Conservation (phyloP, 2,113 vertebrate species). For the Ibidorhyncha struthersii region DNA sequence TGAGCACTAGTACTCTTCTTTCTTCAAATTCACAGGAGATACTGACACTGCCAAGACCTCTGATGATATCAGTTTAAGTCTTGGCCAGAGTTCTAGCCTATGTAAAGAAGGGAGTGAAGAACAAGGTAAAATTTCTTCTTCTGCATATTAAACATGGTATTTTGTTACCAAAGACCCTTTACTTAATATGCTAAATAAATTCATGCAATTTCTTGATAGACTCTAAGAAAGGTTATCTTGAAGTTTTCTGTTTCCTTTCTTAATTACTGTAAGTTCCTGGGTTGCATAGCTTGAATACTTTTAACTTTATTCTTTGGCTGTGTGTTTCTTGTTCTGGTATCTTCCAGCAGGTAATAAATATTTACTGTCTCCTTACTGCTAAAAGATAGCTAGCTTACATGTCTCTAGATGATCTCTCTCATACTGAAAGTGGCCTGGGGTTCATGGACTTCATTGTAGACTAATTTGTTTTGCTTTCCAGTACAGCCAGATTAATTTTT, state of each 20-base stretch:
- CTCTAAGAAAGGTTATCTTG: background rate
- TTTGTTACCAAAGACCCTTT: background rate
- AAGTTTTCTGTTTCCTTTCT: background rate
- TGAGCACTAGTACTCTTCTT: slow-evolving; percentile 8
- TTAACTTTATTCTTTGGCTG: background rate
- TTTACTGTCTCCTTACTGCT: background rate
- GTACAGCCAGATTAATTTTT: background rate
- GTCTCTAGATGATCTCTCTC: background rate
- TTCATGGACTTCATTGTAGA: background rate
- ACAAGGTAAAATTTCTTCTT: slow-evolving; percentile 82
- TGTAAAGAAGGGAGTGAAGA: slow-evolving; percentile 91
- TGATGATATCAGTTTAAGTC: slow-evolving; percentile 95
- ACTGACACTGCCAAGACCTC: slow-evolving; percentile 89
- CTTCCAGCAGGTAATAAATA: background rate
- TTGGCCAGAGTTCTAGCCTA: slow-evolving; percentile 92
- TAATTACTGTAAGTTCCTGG: background rate
- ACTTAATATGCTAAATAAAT: background rate
- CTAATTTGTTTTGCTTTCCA: background rate
- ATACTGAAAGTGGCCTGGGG: background rate
- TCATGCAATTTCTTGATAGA: background rate
- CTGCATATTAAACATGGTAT: background rate
- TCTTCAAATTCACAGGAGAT: slow-evolving; percentile 77
- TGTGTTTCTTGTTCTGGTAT: background rate
- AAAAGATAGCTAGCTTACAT: background rate
- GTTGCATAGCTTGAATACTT: background rate